A percentile compares a stretch with the other conserved stretches of the same genome.
phyloP scores from a whole-genome alignment of 2,888 invertebrate genomes.

The Lypha dubia region DNA sequence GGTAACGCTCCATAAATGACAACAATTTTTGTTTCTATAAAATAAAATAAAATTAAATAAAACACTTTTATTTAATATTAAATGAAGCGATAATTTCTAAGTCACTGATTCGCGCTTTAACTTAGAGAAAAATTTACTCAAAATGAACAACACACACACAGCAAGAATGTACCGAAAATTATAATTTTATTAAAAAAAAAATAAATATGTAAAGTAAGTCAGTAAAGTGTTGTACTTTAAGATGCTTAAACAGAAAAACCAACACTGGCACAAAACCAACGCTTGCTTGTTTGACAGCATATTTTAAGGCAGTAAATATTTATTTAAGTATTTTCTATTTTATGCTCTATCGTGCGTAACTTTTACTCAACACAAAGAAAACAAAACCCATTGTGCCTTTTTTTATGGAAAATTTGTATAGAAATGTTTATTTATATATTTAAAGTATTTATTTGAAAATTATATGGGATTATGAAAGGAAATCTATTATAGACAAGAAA shows the following conservation, averaged over 20 bases:
- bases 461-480: constrained; percentile 8
- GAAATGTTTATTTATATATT: constrained; percentile 28
- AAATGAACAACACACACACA: no score
- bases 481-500: constrained; percentile 5
- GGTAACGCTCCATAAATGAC: no score
- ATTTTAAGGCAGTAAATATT: constrained; percentile 25
- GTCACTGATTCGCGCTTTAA: no score
- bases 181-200: background rate
- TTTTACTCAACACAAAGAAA: background rate
- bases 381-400: no score
- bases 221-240: no score
- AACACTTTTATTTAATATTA: background rate
- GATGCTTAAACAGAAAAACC: background rate
- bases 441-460: constrained; percentile 32
- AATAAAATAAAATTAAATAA: background rate
- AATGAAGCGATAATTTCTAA: background rate
- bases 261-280: constrained; percentile 4
- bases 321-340: background rate
- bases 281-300: background rate
- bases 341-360: background rate
- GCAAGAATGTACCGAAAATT: no score
- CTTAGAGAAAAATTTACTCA: no score
- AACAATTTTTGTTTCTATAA: no score
- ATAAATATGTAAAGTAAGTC: background rate
- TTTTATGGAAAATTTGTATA: background rate